Evolutionary conservation across 2,113 vertebrate genomes (phyloP), one percentile per base, ranked within the genome.

Genomic region (Alouatta palliata): DNA sequence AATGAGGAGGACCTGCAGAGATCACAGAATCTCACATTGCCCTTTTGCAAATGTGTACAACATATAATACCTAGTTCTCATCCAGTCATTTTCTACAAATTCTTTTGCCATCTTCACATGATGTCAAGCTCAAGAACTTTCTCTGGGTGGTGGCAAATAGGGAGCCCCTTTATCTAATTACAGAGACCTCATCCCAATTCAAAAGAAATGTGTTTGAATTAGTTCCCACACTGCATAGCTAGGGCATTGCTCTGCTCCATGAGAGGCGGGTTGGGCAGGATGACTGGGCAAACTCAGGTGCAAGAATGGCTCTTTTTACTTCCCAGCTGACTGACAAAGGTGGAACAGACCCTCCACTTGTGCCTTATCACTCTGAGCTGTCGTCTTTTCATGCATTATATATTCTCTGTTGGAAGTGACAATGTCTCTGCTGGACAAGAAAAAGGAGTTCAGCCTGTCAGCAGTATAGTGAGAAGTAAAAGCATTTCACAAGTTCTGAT

Each of bases 391-490:
- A 83, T 54, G 80, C 23, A 71, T 73, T 96, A 19, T 68, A 7
- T 43, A 54, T n/a, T 77, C 32, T 83, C 87, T 93, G 54, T n/a
- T 92, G 76, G 70, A 96, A 91, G 70, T 64, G 35, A 71, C 66
- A 88, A 16, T 35, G 47, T 93, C 64, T 75, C 87, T 91, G 35
- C 95, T 56, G 27, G 61, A 96, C 96, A 86, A 93, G 40, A 92
- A 77, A 91, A 81, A 17, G 61, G 27, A 97, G 94, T 94, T 92
- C 20, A 91, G 73, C 87, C 96, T 52, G 17, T 70, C 71, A 88
- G 75, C 23, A 95, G 40, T 91, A 75, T 68, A 85, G 92, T 30
- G 68, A 19, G 43, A 45, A 90, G 52, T 83, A 92, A 98, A 98
- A 27, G 82, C 20, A 77, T 16, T 96, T 85, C 66, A 97, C 49